phyloP scores from a whole-genome alignment of 2,888 invertebrate genomes.

The Alloscopus bannaensis region DNA sequence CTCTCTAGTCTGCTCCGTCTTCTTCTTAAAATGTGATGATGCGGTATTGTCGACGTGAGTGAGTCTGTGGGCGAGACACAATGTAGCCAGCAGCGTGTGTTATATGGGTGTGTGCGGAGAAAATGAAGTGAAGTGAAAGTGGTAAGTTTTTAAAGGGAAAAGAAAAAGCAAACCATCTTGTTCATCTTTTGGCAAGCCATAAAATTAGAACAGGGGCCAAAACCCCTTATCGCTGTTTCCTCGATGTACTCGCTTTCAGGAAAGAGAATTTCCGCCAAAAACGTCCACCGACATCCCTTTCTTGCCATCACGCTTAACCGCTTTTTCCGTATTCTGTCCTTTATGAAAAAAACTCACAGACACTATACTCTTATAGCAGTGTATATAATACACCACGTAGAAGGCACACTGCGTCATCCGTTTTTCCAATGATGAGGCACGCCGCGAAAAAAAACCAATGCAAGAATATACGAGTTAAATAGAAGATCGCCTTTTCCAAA shows the following conservation, averaged over 20 bases:
- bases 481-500: too few species aligned
- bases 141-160: not conserved
- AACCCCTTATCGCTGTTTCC: conserved; percentile 65
- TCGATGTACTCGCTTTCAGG: conserved; percentile 65
- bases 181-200: conserved; percentile 57
- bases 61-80: too few species aligned
- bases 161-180: conserved; percentile 15
- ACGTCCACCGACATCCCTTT: conserved; percentile 66
- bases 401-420: not conserved
- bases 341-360: too few species aligned
- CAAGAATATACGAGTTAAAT: too few species aligned
- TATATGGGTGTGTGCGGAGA: too few species aligned
- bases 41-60: too few species aligned
- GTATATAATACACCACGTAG: not conserved
- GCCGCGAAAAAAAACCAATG: too few species aligned
- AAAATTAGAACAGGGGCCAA: conserved; percentile 65
- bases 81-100: too few species aligned
- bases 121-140: too few species aligned
- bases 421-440: too few species aligned
- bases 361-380: too few species aligned
- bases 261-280: conserved; percentile 65
- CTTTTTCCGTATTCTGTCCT: conserved; percentile 61
- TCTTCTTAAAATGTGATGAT: not conserved
- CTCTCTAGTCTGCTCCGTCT: conserved; percentile 1
- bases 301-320: conserved; percentile 66